Base-by-base conservation (phyloP, 2,113 vertebrate genomes). In the Pongo abelii region DNA sequence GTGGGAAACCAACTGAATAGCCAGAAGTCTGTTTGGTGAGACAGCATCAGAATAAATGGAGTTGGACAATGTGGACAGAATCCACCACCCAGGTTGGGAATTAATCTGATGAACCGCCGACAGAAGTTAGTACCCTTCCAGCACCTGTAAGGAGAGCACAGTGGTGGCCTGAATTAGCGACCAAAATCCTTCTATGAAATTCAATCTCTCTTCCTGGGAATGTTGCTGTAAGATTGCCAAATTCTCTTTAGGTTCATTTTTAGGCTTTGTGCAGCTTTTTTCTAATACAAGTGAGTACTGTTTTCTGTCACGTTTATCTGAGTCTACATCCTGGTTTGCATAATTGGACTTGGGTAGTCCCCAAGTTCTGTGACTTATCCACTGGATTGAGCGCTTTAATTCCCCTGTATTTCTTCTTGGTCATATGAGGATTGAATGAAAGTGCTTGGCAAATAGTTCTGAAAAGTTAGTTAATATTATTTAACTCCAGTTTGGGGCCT, bases 281-380 rank as follows among this genome's bases (percentile, higher is more conserved):
- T 78, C 92, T 97, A 78, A 46, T 77, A 78, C 67, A 30, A 83
- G 25, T 89, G 80, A 96, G 40, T 23, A 38, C 13, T 80, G 16
- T 48, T 88, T 95, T 72, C 46, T 80, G 38, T 79, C 18, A 3
- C 3, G 57, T 35, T 90, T 95, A n/a, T 35, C 25, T 12, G 89
- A 72, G 43, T 88, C 30, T 50, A 83, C 57, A 64, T 72, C 30
- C 75, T 75, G 55, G 64, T 50, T 67, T 85, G 78, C 78, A 38
- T 91, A 57, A 85, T 2, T 83, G 72, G 78, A 55, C 48, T 91
- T 77, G 77, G 46, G 43, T 22, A n/a, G 61, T 88, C 69, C 43
- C 61, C 77, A 83, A 74, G 91, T 90, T 92, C 78, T 96, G 40
- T 92, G 77, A 92, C 70, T 92, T 95, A 94, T 30, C 89, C 80